Percentiles rank a stretch among this genome's conserved stretches.
Evolutionary conservation across 92 coral and sea anemone genomes (phyloP).

Genomic region (Montipora capitata): DNA sequence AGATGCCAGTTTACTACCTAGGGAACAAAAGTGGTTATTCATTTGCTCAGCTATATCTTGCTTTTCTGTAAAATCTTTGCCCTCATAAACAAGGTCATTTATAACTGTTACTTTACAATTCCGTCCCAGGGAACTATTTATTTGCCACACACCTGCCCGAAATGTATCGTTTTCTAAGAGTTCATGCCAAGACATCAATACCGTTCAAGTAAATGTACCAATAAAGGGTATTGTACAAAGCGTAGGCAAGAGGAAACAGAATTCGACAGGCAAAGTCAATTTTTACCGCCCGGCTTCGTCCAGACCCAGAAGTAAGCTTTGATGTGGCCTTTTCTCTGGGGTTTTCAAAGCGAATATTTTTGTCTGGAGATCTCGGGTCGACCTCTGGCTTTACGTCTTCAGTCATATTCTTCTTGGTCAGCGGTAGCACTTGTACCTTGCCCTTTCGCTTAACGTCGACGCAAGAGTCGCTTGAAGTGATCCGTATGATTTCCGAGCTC

Average conservation of each 20-base stretch:
- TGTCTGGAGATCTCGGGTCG: not conserved
- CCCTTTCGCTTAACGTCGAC: not conserved
- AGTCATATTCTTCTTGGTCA: not conserved
- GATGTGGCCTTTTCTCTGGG: not conserved
- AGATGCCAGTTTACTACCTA: too few species aligned
- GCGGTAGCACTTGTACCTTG: conserved; percentile 18
- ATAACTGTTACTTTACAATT: too few species aligned
- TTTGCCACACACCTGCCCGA: too few species aligned
- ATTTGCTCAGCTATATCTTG: too few species aligned
- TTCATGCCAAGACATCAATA: conserved; percentile 7
- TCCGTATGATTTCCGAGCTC: not conserved
- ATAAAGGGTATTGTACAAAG: conserved; percentile 63
- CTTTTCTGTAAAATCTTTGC: too few species aligned
- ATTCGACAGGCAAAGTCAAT: conserved; percentile 65
- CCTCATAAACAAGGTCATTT: too few species aligned
- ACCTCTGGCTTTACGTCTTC: not conserved
- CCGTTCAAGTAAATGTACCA: conserved; percentile 78
- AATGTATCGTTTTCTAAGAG: too few species aligned
- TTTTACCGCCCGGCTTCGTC: conserved; percentile 14
- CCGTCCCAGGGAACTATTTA: too few species aligned
- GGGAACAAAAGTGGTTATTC: too few species aligned
- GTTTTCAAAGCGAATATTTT: not conserved
- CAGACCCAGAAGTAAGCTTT: not conserved
- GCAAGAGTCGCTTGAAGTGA: conserved; percentile 2
- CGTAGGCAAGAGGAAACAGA: conserved; percentile 64